Conservation (phyloP, 2,888 invertebrate genomes). For the Sminthurinus aureus region DNA sequence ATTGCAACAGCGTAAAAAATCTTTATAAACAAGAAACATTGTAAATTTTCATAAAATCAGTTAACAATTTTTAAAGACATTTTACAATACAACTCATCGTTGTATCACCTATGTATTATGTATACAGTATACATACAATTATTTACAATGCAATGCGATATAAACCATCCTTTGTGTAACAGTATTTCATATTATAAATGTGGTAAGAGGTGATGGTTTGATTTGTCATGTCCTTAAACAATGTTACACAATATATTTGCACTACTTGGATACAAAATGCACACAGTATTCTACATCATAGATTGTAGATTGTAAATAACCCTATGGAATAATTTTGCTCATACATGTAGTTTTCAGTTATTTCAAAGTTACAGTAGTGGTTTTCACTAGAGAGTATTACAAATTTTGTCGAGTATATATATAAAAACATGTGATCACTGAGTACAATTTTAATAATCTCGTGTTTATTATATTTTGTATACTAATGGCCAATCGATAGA, state of each 20-base stretch:
- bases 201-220: not conserved
- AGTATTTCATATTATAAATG: too few species aligned
- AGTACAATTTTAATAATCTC: too few species aligned
- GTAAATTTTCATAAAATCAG: not conserved
- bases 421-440: too few species aligned
- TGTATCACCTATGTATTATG: not conserved
- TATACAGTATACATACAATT: too few species aligned
- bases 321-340: not conserved
- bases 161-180: too few species aligned
- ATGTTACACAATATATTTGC: constrained; percentile 16
- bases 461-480: too few species aligned
- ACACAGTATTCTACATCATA: not conserved
- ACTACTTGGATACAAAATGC: not conserved
- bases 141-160: too few species aligned
- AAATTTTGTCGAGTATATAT: too few species aligned
- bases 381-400: too few species aligned
- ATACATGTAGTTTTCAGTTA: not conserved
- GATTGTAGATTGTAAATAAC: not conserved
- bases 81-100: not conserved
- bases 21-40: not conserved
- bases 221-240: constrained; percentile 24
- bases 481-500: too few species aligned
- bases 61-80: not conserved
- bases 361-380: not conserved
- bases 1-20: not conserved